Evolutionary conservation across 2,797 vertebrate species (phyloP).

Genomic region (Poecilia wingei): DNA sequence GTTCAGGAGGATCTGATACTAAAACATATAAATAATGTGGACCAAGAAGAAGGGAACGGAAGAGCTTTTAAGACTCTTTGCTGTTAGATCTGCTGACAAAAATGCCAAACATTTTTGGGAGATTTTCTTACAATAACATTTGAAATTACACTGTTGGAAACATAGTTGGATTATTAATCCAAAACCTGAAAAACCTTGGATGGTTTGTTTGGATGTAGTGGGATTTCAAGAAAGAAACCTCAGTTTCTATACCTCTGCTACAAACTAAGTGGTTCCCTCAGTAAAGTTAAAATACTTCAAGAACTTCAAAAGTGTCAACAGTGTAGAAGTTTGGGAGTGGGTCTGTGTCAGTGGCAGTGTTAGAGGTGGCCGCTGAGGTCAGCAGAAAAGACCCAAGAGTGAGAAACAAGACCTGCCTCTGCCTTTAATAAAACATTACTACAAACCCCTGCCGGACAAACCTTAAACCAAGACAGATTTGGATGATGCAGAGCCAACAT

Average conservation of each 20-base stretch:
- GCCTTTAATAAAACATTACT: background rate
- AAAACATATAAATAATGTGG: background rate
- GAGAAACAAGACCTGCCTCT: background rate
- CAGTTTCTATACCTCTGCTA: background rate
- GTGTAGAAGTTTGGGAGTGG: background rate
- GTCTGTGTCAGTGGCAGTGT: background rate
- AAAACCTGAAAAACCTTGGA: background rate
- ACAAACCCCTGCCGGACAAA: background rate
- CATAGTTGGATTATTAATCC: background rate
- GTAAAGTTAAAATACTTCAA: background rate
- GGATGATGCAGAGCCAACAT: background rate
- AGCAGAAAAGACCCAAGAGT: background rate
- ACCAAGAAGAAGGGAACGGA: background rate
- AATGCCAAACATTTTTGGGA: background rate
- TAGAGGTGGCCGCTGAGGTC: background rate
- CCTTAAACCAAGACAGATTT: background rate
- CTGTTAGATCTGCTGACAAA: background rate
- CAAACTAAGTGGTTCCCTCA: background rate
- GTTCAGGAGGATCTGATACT: background rate
- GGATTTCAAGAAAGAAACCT: background rate
- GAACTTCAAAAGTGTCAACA: background rate
- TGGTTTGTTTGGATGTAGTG: background rate
- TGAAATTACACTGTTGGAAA: background rate
- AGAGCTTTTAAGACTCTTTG: background rate
- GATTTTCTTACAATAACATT: background rate